These are phyloP conservation scores for Gnatocerus cornutus DNA, from an alignment of 2,888 invertebrate species.

Conservation along the genomic window DNA sequence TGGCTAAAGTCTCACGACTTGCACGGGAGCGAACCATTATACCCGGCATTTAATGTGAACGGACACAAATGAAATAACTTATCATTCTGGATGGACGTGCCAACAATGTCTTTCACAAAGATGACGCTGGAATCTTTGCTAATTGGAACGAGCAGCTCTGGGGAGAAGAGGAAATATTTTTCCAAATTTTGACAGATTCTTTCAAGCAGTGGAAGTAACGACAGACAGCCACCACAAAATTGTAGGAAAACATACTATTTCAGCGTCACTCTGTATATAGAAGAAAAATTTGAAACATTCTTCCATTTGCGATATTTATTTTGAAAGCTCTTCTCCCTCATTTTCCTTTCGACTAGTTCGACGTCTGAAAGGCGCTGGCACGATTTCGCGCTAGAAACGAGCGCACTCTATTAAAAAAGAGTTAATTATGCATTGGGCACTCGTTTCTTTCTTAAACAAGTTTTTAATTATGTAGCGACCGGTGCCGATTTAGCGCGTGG, in stretches of 20 bases:
- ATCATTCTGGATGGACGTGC: conserved; percentile 40
- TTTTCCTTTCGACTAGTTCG: too few relatives aligned
- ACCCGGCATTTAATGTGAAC: conserved; percentile 36
- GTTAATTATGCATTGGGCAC: conserved; percentile 43
- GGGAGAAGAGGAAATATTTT: too few relatives aligned
- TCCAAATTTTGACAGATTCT: too few relatives aligned
- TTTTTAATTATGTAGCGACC: conserved; percentile 39
- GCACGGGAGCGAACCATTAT: conserved; percentile 40
- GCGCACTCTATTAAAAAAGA: conserved; percentile 30
- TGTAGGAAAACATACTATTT: too few relatives aligned
- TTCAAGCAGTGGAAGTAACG: too few relatives aligned
- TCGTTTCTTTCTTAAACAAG: conserved; percentile 41
- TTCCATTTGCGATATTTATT: too few relatives aligned
- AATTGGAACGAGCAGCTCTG: conserved; percentile 29
- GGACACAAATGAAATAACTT: conserved; percentile 43
- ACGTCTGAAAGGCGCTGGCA: neutral
- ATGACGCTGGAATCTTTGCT: conserved; percentile 39
- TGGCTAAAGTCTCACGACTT: conserved; percentile 45
- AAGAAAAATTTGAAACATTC: too few relatives aligned
- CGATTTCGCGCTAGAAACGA: conserved; percentile 25
- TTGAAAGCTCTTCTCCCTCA: too few relatives aligned
- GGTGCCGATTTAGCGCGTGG: conserved; percentile 27
- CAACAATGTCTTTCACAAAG: conserved; percentile 25
- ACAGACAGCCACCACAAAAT: too few relatives aligned
- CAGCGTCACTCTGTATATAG: too few relatives aligned